Percentiles rank a stretch among this genome's conserved stretches.
phyloP scores from a whole-genome alignment of 2,113 vertebrate species.

The Gallinago media region DNA sequence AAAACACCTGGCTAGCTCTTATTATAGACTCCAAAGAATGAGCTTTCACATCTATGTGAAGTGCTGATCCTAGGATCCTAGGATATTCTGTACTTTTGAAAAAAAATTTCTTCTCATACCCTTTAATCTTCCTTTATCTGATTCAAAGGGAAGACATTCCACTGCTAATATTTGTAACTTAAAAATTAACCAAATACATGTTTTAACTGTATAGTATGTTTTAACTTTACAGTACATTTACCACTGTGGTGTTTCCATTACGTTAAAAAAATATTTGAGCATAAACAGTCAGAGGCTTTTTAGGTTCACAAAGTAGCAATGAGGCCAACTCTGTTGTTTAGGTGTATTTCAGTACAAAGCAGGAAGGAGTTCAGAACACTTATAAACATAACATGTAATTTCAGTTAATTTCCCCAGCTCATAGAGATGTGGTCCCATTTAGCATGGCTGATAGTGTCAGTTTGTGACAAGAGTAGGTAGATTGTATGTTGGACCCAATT shows the following conservation, averaged over 20 bases:
- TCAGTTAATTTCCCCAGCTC: neutral
- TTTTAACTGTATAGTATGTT: neutral
- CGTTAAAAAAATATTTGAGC: neutral
- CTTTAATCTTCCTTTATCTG: neutral
- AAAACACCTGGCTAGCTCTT: neutral
- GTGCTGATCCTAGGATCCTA: neutral
- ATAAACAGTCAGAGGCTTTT: accelerated
- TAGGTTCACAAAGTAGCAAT: neutral
- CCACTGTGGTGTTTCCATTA: neutral
- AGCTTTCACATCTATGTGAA: neutral
- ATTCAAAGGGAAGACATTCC: neutral
- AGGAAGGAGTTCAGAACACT: neutral
- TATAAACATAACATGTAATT: neutral
- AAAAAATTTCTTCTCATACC: neutral
- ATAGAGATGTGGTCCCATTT: neutral
- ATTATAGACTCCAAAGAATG: neutral
- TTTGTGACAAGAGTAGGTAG: neutral
- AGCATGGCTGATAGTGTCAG: neutral
- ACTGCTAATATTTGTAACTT: neutral
- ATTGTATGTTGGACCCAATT: neutral
- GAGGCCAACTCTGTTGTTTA: neutral
- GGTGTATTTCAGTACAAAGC: neutral
- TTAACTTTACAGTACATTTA: neutral
- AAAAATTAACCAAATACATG: neutral
- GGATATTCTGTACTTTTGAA: neutral